These are phyloP conservation scores for Gandaritis pyraliata DNA, from an alignment of 2,888 invertebrate genomes.

Conservation along the genomic window DNA sequence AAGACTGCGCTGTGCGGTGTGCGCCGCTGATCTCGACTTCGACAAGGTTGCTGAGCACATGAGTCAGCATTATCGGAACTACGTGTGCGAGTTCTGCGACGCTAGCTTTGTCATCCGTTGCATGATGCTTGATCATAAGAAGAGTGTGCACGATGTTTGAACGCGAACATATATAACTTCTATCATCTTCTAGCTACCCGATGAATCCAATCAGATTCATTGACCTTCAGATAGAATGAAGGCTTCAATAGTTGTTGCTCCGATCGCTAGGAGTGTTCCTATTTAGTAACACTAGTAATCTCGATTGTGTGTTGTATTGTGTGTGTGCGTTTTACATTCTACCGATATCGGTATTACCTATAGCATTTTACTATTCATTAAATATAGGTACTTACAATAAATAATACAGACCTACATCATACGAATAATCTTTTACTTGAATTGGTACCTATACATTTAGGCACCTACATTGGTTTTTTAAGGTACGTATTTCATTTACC, in stretches of 20 bases:
- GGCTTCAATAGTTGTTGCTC: no score
- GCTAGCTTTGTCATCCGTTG: conserved; percentile 55
- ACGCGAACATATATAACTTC: no score
- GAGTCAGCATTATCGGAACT: conserved; percentile 69
- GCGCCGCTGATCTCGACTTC: conserved; percentile 50
- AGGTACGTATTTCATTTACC: background rate
- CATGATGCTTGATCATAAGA: conserved; percentile 61
- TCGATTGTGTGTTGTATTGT: no score
- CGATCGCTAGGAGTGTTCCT: no score
- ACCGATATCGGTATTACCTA: conserved; percentile 2
- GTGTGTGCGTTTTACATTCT: background rate
- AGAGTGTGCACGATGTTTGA: conserved; percentile 55
- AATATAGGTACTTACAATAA: no score
- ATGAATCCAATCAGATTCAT: background rate
- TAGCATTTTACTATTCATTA: background rate
- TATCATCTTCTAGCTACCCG: background rate
- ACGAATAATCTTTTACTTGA: no score
- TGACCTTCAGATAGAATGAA: no score
- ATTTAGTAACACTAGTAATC: no score
- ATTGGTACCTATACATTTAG: no score
- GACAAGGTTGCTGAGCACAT: conserved; percentile 65
- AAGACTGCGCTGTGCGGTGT: conserved; percentile 52
- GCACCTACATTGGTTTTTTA: background rate
- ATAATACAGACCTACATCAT: no score
- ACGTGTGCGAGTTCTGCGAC: conserved; percentile 67